These are phyloP conservation scores for Diogma glabrata DNA, from an alignment of 2,888 invertebrate genomes.

Conservation along the genomic window DNA sequence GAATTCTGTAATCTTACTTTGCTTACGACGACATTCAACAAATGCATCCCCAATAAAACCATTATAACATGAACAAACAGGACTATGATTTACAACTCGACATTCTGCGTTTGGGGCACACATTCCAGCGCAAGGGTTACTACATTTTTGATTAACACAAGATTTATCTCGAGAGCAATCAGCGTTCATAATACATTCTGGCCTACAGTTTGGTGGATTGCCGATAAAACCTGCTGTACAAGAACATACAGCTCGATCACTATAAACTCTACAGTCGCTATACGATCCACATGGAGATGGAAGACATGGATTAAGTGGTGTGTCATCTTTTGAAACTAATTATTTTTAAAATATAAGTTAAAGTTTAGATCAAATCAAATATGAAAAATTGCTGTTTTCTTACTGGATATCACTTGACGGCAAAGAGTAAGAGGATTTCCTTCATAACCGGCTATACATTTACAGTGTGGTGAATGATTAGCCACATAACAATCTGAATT, in stretches of 20 bases:
- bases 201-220: constrained; percentile 61
- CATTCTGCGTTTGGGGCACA: constrained; percentile 63
- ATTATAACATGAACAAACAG: constrained; percentile 58
- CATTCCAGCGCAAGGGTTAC: constrained; percentile 61
- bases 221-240: constrained; percentile 59
- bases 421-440: constrained; percentile 71
- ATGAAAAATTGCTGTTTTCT: constrained; percentile 18
- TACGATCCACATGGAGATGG: constrained; percentile 41
- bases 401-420: constrained; percentile 43
- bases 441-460: constrained; percentile 58
- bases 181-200: constrained; percentile 65
- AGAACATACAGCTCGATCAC: constrained; percentile 59
- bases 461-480: constrained; percentile 72
- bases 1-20: constrained; percentile 35
- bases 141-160: constrained; percentile 64
- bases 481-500: constrained; percentile 73
- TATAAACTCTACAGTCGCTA: constrained; percentile 40
- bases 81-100: constrained; percentile 62
- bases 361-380: neutral
- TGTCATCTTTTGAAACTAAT: constrained; percentile 13
- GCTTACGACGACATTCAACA: constrained; percentile 46
- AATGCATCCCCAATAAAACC: constrained; percentile 66
- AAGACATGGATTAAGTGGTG: constrained; percentile 33
- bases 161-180: constrained; percentile 61
- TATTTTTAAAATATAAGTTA: too few relatives aligned